These are phyloP conservation scores for Hemicordylus capensis DNA, from an alignment of 2,113 vertebrate species.

Conservation along the genomic window DNA sequence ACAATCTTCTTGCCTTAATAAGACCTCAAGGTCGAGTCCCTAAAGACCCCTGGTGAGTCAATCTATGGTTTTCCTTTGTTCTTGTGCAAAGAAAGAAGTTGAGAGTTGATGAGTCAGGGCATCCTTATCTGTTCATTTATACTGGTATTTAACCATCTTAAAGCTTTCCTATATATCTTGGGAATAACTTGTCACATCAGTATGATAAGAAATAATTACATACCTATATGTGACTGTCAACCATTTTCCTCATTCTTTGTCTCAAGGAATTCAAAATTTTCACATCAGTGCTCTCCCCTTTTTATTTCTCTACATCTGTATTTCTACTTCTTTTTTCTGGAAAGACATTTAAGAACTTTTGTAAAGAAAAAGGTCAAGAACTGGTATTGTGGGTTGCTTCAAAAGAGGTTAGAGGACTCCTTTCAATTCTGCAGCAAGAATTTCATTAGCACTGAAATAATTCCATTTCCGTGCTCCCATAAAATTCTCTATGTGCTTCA, in stretches of 20 bases:
- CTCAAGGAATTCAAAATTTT: background rate
- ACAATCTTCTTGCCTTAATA: background rate
- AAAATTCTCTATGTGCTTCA: no score
- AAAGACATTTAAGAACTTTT: slow-evolving; percentile 39
- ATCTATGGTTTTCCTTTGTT: background rate
- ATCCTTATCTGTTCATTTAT: background rate
- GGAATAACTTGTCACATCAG: background rate
- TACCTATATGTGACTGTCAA: background rate
- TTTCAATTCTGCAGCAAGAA: slow-evolving; percentile 21
- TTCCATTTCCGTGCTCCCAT: background rate
- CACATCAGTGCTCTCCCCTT: background rate
- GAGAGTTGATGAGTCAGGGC: no score
- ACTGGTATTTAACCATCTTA: background rate
- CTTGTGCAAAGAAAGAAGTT: background rate
- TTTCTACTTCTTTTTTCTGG: background rate
- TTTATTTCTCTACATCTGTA: background rate
- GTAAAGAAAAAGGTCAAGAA: slow-evolving; percentile 27
- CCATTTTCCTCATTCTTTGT: background rate
- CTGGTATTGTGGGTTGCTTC: slow-evolving; percentile 33
- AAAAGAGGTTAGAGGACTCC: slow-evolving; percentile 36
- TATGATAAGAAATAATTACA: background rate
- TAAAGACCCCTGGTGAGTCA: background rate
- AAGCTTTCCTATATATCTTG: background rate
- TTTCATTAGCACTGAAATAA: background rate
- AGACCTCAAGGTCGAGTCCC: background rate